Evolutionary conservation across 2,888 invertebrate species (phyloP), one percentile per base, ranked within the genome.

Genomic region (Pheosia tremula): DNA sequence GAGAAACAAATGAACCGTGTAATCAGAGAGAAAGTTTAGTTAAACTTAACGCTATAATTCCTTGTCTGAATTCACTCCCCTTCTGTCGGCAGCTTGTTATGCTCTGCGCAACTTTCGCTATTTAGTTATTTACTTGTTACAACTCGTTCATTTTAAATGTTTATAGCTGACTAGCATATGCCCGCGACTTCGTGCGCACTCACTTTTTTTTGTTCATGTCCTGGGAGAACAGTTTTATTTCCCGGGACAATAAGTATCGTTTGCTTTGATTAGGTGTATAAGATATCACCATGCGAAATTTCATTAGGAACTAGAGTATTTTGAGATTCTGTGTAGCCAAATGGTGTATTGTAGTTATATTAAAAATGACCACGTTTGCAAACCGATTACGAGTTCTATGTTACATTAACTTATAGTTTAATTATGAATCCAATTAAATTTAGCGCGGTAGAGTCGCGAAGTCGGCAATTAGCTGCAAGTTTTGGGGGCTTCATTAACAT

Each of bases 1-100:
- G 71, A 62, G 68, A 78, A 78, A 73, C 78, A 79, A 81, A 83
- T 81, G 79, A 81, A 72, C 71, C 74, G 72, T 71, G 65, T 76
- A 81, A 82, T 78, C 73, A 72, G 68, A 72, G 68, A 69, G 73
- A 72, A 73, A 77, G 74, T 75, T 82, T 68, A 77, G 70, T 81
- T 78, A 71, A 83, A 82, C 68, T 83, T 81, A 73, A 61, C 60
- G 69, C 70, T 72, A 75, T 78, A 73, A 75, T 74, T 80, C 68
- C 60, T 66, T 55, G 54, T 66, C 60, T 62, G 62, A 71, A 60
- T 69, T 72, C 63, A 63, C 71, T 67, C 62, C 63, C 43, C 39
- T 55, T 49, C 64, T 65, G 71, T 68, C 75, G 69, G 68, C 72
- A 68, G 69, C 67, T 77, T 67, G 73, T 77, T 79, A 71, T 63